Evolutionary conservation across 2,888 invertebrate genomes (phyloP).

Genomic region (Drepana falcataria): DNA sequence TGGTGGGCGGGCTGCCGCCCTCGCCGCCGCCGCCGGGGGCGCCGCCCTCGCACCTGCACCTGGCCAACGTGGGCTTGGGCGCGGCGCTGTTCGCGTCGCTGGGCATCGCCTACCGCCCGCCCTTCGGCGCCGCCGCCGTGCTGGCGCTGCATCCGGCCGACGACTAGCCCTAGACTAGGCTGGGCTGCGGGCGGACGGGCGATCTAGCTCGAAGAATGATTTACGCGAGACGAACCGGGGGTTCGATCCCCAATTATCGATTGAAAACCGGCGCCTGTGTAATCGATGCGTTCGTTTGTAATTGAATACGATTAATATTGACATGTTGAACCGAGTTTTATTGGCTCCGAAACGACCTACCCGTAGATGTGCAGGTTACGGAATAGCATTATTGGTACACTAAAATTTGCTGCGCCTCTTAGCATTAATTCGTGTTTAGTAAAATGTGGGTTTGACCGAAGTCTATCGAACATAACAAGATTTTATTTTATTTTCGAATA

Average conservation of each 20-base stretch:
- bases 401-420: no score
- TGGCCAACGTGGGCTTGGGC: slow-evolving; percentile 92
- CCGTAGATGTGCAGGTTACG: no score
- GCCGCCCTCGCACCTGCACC: slow-evolving; percentile 81
- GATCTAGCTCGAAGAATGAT: no score
- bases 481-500: no score
- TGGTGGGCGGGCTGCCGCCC: slow-evolving; percentile 33
- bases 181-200: background rate
- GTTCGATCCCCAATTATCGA: no score
- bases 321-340: background rate
- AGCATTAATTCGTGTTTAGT: no score
- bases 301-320: background rate
- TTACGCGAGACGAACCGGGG: no score
- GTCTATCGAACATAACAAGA: no score
- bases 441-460: no score
- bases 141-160: slow-evolving; percentile 56
- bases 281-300: background rate
- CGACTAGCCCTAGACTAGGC: slow-evolving; percentile 18
- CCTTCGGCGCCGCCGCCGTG: slow-evolving; percentile 79
- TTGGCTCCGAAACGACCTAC: no score
- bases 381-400: no score
- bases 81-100: slow-evolving; percentile 83
- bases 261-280: no score
- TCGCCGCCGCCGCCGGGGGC: slow-evolving; percentile 26
- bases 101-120: slow-evolving; percentile 88